Base-by-base conservation (phyloP, 2,888 invertebrate genomes). In the Steinernema scapterisci region DNA sequence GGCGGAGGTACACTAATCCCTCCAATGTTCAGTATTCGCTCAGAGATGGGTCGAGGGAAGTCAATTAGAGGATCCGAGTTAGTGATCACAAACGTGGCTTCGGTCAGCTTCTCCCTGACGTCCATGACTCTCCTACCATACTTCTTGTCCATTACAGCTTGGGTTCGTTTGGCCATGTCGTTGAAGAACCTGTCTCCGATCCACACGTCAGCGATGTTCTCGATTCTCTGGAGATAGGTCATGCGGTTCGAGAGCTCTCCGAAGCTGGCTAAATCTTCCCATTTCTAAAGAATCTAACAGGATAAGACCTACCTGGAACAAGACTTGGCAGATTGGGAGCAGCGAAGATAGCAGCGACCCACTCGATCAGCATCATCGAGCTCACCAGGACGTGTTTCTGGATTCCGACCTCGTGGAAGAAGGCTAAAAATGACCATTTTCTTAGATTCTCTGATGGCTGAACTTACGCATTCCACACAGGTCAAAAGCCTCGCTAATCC, bases 311-410 rank as follows among this genome's bases (percentile, higher is more conserved):
- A 63, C 63, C 63, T 63, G 63, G 63, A 13, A 63, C 63, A 16
- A 31, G 16, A 38, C 63, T 63, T 7, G 38, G 63, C 27, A 63
- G 13, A 38, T 63, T 63, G 9, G 63, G 63, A 31, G 27, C 38
- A 16, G 16, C 63, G 25, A 63, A 63, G 16, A 27, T 27, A 31
- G 31, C 38, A 1, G 11, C 63, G 31, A 63, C 38, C 27, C 27
- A 63, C 16, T 63, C 63, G 3, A 38, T 27, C 63, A 63, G 63
- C 63, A 63, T 63, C 63, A 63, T 63, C n/a, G 63, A 63, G 16
- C 31, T 63, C 5, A 63, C 63, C 13, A 63, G 16, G 16, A 63
- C 63, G 31, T 63, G 63, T 31, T 63, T 63, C 63, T 63, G 1
- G 31, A 63, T 31, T 9, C 38, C 38, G 6, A 63, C 31, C 1